Percentiles rank a stretch among this genome's conserved stretches.
phyloP scores from a whole-genome alignment of 2,797 vertebrate genomes.

The Amazona ochrocephala region DNA sequence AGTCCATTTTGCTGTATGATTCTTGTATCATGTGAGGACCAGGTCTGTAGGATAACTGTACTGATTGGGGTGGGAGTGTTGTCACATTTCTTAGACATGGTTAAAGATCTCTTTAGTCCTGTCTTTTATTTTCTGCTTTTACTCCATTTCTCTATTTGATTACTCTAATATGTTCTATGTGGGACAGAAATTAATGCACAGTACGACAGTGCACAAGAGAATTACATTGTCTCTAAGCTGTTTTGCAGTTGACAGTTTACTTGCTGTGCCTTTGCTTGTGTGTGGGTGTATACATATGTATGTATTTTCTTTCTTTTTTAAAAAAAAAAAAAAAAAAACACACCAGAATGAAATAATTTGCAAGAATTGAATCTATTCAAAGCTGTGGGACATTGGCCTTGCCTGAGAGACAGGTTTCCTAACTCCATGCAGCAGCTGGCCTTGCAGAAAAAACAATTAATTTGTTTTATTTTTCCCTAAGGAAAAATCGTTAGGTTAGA shows the following conservation, averaged over 20 bases:
- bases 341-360: not conserved
- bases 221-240: not conserved
- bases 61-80: accelerated
- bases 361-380: not conserved
- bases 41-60: not conserved
- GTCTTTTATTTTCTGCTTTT: not conserved
- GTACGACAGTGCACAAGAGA: not conserved
- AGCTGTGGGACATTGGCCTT: not conserved
- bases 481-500: not conserved
- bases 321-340: not conserved
- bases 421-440: slow-evolving; percentile 66
- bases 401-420: not conserved
- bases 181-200: not conserved
- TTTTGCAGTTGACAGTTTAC: not conserved
- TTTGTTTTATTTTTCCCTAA: not conserved
- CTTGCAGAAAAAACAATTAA: slow-evolving; percentile 48
- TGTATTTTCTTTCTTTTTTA: not conserved
- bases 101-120: not conserved
- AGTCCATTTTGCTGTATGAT: not conserved
- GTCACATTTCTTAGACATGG: not conserved
- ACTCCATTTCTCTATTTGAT: not conserved
- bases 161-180: not conserved
- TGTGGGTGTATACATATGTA: not conserved
- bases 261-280: not conserved
- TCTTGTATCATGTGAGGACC: not conserved